phyloP scores from a whole-genome alignment of 2,888 invertebrate genomes.

The Pollenia angustigena region DNA sequence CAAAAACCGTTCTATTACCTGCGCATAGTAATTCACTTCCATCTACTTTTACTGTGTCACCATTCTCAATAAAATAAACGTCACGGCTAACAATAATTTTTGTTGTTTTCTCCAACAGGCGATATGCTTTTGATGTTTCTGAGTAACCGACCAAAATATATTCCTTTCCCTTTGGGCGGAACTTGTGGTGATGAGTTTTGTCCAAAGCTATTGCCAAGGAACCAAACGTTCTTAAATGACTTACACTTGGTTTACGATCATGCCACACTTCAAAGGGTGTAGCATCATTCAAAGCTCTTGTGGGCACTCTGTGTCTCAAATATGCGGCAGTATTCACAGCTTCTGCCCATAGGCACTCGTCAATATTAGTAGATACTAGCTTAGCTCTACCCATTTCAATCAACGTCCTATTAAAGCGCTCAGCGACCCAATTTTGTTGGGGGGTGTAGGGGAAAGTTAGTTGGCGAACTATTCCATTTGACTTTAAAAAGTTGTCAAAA shows the following conservation, averaged over 20 bases:
- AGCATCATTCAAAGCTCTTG: slow-evolving; percentile 57
- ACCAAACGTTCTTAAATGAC: slow-evolving; percentile 64
- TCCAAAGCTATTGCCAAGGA: slow-evolving; percentile 60
- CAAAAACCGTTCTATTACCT: too few relatives aligned
- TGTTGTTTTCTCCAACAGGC: slow-evolving; percentile 36
- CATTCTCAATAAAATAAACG: slow-evolving; percentile 56
- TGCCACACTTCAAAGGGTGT: slow-evolving; percentile 72
- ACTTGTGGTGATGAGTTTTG: slow-evolving; percentile 60
- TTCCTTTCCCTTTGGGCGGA: slow-evolving; percentile 61
- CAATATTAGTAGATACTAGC: slow-evolving; percentile 74
- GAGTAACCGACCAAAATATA: slow-evolving; percentile 55
- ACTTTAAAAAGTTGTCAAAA: slow-evolving; percentile 60
- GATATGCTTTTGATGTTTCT: slow-evolving; percentile 52
- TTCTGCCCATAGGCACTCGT: slow-evolving; percentile 70
- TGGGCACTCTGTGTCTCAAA: slow-evolving; percentile 65
- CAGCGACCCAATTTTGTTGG: slow-evolving; percentile 72
- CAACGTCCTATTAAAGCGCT: slow-evolving; percentile 53
- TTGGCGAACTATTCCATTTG: slow-evolving; percentile 65
- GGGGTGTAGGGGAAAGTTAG: slow-evolving; percentile 67
- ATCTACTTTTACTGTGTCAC: too few relatives aligned
- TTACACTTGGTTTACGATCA: slow-evolving; percentile 53
- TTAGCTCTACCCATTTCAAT: slow-evolving; percentile 77
- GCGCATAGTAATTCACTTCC: too few relatives aligned
- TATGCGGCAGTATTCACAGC: slow-evolving; percentile 70
- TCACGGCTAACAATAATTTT: slow-evolving; percentile 28